Percentiles rank a stretch among this genome's conserved stretches.
Conservation (phyloP, 1,140 invertebrate species). For the Drosophila obscura region DNA sequence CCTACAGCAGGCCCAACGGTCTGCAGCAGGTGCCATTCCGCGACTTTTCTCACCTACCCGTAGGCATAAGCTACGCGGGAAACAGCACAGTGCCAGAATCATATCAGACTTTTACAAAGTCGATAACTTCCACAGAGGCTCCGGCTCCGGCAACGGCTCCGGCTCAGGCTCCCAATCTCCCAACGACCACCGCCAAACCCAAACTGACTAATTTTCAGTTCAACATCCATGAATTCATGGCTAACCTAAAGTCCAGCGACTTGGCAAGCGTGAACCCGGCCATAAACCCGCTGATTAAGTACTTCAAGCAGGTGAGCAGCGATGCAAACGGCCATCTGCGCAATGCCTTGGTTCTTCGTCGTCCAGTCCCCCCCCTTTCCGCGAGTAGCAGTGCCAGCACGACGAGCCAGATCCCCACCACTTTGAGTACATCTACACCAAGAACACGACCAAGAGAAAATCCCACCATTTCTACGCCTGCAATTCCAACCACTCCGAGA, state of each 20-base stretch:
- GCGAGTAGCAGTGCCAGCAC: conserved; percentile 1
- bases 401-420: conserved; percentile 9
- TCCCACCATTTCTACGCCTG: conserved; percentile 13
- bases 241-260: conserved; percentile 69
- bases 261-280: conserved; percentile 68
- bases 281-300: conserved; percentile 74
- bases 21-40: conserved; percentile 51
- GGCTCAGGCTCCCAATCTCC: too few relatives aligned
- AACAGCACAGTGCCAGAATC: conserved; percentile 66
- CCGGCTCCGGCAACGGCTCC: conserved; percentile 9
- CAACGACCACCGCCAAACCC: conserved; percentile 36
- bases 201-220: conserved; percentile 63
- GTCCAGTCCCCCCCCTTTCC: conserved; percentile 25
- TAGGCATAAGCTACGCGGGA: conserved; percentile 61
- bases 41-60: conserved; percentile 51
- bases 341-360: conserved; percentile 48
- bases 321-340: conserved; percentile 44
- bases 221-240: conserved; percentile 76
- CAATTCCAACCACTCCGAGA: conserved; percentile 36
- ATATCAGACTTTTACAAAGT: conserved; percentile 69
- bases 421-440: conserved; percentile 2
- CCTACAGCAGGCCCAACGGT: conserved; percentile 36
- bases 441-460: conserved; percentile 20
- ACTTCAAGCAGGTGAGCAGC: conserved; percentile 71
- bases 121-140: conserved; percentile 37